Evolutionary conservation across 2,113 vertebrate genomes (phyloP).

Genomic region (Chaetodon auriga): DNA sequence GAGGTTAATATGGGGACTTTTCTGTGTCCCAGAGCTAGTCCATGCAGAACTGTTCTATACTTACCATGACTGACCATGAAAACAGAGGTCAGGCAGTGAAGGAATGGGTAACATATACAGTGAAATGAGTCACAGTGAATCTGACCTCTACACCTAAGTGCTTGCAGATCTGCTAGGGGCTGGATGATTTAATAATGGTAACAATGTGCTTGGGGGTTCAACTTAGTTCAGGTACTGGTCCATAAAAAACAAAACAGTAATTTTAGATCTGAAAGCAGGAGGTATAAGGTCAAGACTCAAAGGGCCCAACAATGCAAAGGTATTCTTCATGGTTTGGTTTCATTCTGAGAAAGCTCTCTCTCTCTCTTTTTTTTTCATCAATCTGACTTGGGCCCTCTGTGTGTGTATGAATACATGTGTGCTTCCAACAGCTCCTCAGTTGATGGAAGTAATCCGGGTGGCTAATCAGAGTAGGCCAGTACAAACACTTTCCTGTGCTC

Average conservation of each 20-base stretch:
- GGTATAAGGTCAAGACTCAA: constrained; percentile 29
- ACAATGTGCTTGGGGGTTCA: background rate
- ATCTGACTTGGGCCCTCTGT: constrained; percentile 9
- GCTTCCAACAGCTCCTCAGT: constrained; percentile 31
- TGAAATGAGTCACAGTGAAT: constrained; percentile 17
- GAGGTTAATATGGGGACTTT: constrained; percentile 69
- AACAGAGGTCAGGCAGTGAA: constrained; percentile 77
- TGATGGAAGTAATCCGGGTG: constrained; percentile 50
- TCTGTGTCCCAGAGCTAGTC: constrained; percentile 40
- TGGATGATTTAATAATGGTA: background rate
- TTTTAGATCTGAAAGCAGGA: constrained; percentile 53
- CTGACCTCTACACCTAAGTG: constrained; percentile 19
- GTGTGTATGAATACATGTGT: constrained; percentile 2
- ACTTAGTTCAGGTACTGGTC: background rate
- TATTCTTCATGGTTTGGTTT: constrained; percentile 45
- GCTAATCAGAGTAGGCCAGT: constrained; percentile 61
- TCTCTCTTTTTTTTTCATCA: constrained; percentile 3
- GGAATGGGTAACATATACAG: constrained; percentile 25
- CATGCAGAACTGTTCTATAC: constrained; percentile 82
- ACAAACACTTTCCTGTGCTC: constrained; percentile 61
- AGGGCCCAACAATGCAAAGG: constrained; percentile 9
- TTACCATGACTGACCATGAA: constrained; percentile 72
- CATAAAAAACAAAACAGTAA: background rate
- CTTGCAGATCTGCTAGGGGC: constrained; percentile 38
- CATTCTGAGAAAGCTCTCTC: constrained; percentile 55